A percentile compares a stretch with the other conserved stretches of the same genome.
phyloP scores from a whole-genome alignment of 2,797 vertebrate species.

The Euthynnus affinis region DNA sequence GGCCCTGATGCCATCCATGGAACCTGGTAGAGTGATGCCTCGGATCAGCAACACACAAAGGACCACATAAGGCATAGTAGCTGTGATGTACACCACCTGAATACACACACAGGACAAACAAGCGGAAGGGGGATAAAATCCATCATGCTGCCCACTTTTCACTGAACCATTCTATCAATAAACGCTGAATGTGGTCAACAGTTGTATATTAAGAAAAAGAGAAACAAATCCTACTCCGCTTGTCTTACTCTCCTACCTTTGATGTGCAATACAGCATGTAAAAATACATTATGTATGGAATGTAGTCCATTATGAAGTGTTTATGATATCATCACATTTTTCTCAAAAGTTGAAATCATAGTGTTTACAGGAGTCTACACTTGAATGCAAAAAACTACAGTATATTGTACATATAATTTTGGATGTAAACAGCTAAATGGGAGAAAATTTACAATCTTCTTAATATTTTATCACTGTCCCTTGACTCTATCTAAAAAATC shows the following conservation, averaged over 20 bases:
- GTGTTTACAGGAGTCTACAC: too few species aligned
- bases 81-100: constrained; percentile 99
- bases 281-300: background rate
- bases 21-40: constrained; percentile 94
- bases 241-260: background rate
- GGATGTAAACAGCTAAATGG: too few species aligned
- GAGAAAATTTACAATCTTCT: too few species aligned
- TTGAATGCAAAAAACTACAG: too few species aligned
- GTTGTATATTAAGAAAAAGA: background rate
- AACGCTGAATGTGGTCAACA: background rate
- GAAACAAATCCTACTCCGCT: background rate
- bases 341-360: too few species aligned
- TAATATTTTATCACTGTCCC: too few species aligned
- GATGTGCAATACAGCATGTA: background rate
- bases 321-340: background rate
- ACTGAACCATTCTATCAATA: too few species aligned
- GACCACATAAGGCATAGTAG: constrained; percentile 97
- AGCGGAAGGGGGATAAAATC: background rate
- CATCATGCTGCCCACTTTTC: background rate
- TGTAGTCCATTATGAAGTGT: background rate
- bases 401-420: too few species aligned
- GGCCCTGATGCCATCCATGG: constrained; percentile 93
- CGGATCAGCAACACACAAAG: constrained; percentile 95
- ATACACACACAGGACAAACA: constrained; percentile 25
- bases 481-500: too few species aligned